Evolutionary conservation across 2,113 vertebrate genomes (phyloP), one percentile per base, ranked within the genome.

Genomic region (Lonchura striata): DNA sequence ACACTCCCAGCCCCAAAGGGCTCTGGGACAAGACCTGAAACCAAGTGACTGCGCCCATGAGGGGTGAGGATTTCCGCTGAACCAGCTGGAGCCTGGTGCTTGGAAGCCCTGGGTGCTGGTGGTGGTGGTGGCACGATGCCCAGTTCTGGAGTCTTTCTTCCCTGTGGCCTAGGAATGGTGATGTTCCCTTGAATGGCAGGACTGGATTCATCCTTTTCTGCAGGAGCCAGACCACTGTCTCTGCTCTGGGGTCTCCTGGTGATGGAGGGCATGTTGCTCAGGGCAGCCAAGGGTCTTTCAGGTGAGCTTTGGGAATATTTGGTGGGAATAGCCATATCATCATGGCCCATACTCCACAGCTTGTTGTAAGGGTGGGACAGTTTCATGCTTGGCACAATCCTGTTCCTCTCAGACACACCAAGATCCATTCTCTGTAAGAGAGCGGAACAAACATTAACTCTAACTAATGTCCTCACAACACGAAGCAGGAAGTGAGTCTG

Each of bases 151-250:
- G 99, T 99, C 97, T 99, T 99, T 69, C 98, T 98, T 35, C 99
- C 99, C 12, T 99, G 99, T 4, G 99, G 99, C 15, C 99, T 98
- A 10, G 99, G 99, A 63, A 99, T 99, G 74, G 99, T 99, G 95
- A 99, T 99, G 95, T 96, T 99, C 37, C 98, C 95, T 19, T 96
- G 97, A 53, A 94, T 2, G 21, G 95, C 63, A 8, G 88, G 70
- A 23, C 24, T 92, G 2, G 33, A 46, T 13, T 96, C 97, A 14
- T 98, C 97, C 83, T 97, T 98, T 61, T 96, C 88, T 9, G 90
- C 59, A 31, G 93, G 53, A 80, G 92, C 79, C 90, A 90, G 57
- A 23, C 76, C 59, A 66, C 95, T 78, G 30, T 98, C 98, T 31
- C 21, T 94, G 95, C 92, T 97, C 4, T 94, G 97, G 10, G 97